Percentiles rank a stretch among this genome's conserved stretches.
These are phyloP conservation scores for Ceratitis capitata DNA, from an alignment of 1,140 invertebrate genomes.

Conservation along the genomic window DNA sequence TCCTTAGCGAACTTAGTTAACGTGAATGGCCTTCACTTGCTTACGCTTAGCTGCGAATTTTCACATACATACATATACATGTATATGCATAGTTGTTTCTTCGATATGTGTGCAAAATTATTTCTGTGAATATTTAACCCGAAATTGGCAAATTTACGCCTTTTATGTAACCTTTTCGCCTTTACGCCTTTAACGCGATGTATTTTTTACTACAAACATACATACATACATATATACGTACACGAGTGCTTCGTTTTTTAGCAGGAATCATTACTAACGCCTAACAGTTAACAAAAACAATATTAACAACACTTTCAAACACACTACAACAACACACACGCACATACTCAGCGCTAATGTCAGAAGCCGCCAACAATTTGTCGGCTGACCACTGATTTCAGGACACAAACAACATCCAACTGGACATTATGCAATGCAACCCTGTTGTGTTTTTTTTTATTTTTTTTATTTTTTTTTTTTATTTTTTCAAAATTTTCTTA, in stretches of 20 bases:
- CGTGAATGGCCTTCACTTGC: neutral
- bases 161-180: slow-evolving; percentile 27
- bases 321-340: too few species aligned
- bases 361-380: slow-evolving; percentile 1
- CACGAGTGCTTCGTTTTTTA: neutral
- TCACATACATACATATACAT: neutral
- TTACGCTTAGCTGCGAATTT: neutral
- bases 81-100: neutral
- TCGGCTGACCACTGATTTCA: neutral
- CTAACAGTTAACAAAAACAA: neutral
- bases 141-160: slow-evolving; percentile 10
- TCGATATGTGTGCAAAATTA: neutral
- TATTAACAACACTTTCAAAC: neutral
- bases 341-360: too few species aligned
- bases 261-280: too few species aligned
- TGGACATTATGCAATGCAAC: slow-evolving; percentile 10
- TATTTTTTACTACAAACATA: neutral
- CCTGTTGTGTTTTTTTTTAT: neutral
- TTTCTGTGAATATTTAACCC: neutral
- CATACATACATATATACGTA: too few species aligned
- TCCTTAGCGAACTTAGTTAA: too few species aligned
- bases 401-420: neutral
- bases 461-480: neutral
- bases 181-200: neutral
- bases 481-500: neutral